A percentile compares a stretch with the other conserved stretches of the same genome.
Conservation (phyloP, 2,888 invertebrate species). For the Cataglyphis cursor region DNA sequence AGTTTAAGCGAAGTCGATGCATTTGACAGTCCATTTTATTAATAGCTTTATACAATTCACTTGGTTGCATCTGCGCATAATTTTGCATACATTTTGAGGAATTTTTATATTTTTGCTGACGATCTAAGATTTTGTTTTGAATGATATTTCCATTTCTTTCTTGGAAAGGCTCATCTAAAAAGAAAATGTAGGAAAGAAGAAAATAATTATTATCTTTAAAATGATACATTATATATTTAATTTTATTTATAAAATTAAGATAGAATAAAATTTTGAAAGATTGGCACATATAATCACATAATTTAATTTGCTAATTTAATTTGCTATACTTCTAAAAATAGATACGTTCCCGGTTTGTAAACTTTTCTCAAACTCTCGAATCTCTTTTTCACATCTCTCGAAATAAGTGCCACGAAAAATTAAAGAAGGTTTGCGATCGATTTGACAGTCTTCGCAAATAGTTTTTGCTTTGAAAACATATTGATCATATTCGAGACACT, state of each 20-base stretch:
- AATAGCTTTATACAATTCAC: constrained; percentile 56
- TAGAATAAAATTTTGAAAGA: neutral
- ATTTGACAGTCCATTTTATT: constrained; percentile 65
- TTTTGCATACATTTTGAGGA: neutral
- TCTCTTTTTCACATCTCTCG: constrained; percentile 73
- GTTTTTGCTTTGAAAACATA: constrained; percentile 55
- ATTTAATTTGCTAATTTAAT: constrained; percentile 17
- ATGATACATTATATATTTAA: neutral
- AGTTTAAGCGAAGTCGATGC: constrained; percentile 38
- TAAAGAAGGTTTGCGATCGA: constrained; percentile 45
- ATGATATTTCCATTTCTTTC: neutral
- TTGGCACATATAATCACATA: neutral
- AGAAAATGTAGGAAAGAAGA: neutral
- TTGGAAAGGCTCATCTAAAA: constrained; percentile 15
- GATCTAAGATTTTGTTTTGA: neutral
- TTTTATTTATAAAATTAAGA: neutral
- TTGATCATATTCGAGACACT: constrained; percentile 75
- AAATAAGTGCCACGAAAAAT: constrained; percentile 67
- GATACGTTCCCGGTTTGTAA: constrained; percentile 45
- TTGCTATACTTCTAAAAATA: constrained; percentile 56
- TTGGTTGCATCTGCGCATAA: neutral
- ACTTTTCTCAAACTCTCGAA: constrained; percentile 67
- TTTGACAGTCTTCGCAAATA: constrained; percentile 37
- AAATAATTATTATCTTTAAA: neutral
- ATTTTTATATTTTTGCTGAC: neutral